Base-by-base conservation (phyloP, 2,797 vertebrate genomes). In the Hypotaenidia philippensis region DNA sequence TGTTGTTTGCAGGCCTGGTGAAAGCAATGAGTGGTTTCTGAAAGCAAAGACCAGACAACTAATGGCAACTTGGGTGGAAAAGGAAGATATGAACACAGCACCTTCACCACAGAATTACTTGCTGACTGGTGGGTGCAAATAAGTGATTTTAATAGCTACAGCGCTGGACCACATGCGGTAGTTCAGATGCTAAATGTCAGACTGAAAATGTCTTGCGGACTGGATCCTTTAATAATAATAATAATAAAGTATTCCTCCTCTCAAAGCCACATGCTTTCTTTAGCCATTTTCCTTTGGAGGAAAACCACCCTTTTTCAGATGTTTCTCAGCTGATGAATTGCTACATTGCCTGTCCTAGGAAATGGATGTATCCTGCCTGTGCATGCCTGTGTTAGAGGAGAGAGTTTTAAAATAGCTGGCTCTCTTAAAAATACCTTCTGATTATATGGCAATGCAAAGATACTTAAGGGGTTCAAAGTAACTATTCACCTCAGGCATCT, bases 241-340 rank as follows among this genome's bases (percentile, higher is more conserved):
- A 49, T 49, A 50, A 49, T 45, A 34, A 34, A 68, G 89, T 95
- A 83, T 94, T 96, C 83, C 94, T 94, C 49, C 31, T 41, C 55
- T 97, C 95, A 96, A 96, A 97, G 80, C 91, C 91, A 74, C 89
- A 76, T 85, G 88, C 86, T 97, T 96, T 96, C 96, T 93, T 97
- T 90, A 94, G 82, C 70, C 94, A 87, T 91, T 94, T 78, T 86
- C 50, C 94, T 97, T 97, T 94, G 90, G 94, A 91, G 82, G 68
- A 94, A 94, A 82, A 68, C 60, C 64, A 41, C 38, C 52, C 83
- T 96, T 96, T 89, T 90, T 89, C 96, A 96, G 94, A 97, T 86
- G 69, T 89, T 96, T 93, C 94, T 94, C 94, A 95, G 93, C 82
- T 89, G 92, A 96, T 80, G 91, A 91, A 87, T 94, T 90, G 92